Conservation (phyloP, 2,888 invertebrate genomes). For the Cryptus armator region DNA sequence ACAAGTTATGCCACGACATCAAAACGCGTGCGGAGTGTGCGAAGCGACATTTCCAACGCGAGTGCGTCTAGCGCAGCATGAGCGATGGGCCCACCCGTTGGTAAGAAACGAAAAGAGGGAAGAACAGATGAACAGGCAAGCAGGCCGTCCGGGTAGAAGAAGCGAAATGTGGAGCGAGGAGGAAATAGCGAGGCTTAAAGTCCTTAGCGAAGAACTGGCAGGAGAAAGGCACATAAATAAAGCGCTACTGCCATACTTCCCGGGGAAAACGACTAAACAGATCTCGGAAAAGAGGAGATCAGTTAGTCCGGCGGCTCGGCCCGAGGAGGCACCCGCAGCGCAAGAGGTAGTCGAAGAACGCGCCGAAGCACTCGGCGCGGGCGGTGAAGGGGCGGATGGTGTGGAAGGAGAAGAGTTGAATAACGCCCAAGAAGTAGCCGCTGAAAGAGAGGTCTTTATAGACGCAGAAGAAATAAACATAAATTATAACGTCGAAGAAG, state of each 20-base stretch:
- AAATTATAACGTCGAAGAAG: too few relatives aligned
- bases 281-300: background rate
- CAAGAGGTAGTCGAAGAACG: too few relatives aligned
- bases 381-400: too few relatives aligned
- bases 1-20: too few relatives aligned
- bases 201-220: background rate
- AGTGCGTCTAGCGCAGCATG: background rate
- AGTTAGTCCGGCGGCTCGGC: background rate
- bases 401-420: too few relatives aligned
- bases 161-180: background rate
- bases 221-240: background rate
- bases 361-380: too few relatives aligned
- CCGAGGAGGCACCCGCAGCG: background rate
- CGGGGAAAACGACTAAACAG: background rate
- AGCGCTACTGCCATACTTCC: background rate
- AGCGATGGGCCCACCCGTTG: slow-evolving; percentile 44
- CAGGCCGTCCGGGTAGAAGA: background rate
- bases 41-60: background rate
- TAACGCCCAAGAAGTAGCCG: too few relatives aligned
- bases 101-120: slow-evolving; percentile 11
- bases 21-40: too few relatives aligned
- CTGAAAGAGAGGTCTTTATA: too few relatives aligned
- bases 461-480: too few relatives aligned
- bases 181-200: background rate
- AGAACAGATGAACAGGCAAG: background rate